Conservation (phyloP, 2,797 vertebrate genomes). For the Alauda arvensis region DNA sequence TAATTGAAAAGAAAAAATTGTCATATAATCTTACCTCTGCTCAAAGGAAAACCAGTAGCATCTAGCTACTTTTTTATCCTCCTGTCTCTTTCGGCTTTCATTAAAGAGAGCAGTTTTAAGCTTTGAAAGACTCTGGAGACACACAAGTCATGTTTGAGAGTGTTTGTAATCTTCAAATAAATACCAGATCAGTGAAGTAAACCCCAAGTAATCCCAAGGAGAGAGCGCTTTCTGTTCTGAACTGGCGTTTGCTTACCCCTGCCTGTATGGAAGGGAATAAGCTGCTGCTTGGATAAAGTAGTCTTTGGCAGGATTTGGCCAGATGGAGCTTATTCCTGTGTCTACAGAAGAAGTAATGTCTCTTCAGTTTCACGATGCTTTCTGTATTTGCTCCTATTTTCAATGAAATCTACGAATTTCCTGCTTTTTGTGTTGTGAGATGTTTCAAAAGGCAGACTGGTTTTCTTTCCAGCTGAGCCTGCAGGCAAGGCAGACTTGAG, state of each 20-base stretch:
- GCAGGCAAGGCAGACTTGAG: conserved; percentile 17
- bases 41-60: neutral
- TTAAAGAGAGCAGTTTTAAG: neutral
- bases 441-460: neutral
- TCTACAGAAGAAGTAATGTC: neutral
- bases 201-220: neutral
- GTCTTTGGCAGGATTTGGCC: neutral
- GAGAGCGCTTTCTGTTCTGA: neutral
- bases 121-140: neutral
- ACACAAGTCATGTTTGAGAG: neutral
- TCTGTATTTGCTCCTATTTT: neutral
- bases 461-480: neutral
- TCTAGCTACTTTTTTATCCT: neutral
- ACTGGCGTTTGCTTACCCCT: neutral
- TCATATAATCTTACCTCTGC: neutral
- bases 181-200: neutral
- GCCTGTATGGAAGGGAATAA: neutral
- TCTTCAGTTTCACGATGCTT: neutral
- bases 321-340: neutral
- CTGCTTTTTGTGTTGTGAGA: neutral
- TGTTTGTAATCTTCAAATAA: neutral
- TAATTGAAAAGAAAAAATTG: neutral
- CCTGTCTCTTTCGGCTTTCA: neutral
- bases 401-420: neutral
- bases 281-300: neutral